Percentiles rank a stretch among this genome's conserved stretches.
Evolutionary conservation across 2,797 vertebrate genomes (phyloP).

Genomic region (Poecilia velifera): DNA sequence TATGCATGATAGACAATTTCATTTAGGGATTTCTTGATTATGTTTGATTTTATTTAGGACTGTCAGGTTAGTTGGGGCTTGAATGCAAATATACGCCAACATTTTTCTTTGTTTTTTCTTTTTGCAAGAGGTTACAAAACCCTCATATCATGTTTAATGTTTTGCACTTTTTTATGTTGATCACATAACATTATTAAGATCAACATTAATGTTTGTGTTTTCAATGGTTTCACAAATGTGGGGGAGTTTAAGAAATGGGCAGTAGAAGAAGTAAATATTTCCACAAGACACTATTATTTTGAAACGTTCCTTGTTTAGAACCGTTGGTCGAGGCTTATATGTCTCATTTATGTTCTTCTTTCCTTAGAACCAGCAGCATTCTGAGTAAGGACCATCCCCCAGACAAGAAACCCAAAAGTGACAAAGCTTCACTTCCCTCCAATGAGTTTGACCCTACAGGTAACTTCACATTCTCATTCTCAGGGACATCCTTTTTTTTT

Average conservation of each 20-base stretch:
- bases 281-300: not conserved
- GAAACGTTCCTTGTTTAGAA: not conserved
- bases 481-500: not conserved
- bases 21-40: not conserved
- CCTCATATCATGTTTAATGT: not conserved
- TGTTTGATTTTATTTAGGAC: not conserved
- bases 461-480: slow-evolving; percentile 68
- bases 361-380: slow-evolving; percentile 91
- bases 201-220: not conserved
- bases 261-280: not conserved
- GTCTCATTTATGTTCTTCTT: slow-evolving; percentile 36
- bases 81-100: not conserved
- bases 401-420: slow-evolving; percentile 97
- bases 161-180: not conserved
- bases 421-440: slow-evolving; percentile 86
- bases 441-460: slow-evolving; percentile 98
- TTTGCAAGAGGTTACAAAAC: not conserved
- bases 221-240: not conserved
- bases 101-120: not conserved
- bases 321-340: not conserved
- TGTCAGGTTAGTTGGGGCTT: not conserved
- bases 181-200: not conserved
- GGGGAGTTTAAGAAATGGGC: not conserved
- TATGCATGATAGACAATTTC: no score
- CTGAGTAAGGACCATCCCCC: slow-evolving; percentile 94